Evolutionary conservation across 2,888 invertebrate species (phyloP).

Genomic region (Barypeithes pellucidus): DNA sequence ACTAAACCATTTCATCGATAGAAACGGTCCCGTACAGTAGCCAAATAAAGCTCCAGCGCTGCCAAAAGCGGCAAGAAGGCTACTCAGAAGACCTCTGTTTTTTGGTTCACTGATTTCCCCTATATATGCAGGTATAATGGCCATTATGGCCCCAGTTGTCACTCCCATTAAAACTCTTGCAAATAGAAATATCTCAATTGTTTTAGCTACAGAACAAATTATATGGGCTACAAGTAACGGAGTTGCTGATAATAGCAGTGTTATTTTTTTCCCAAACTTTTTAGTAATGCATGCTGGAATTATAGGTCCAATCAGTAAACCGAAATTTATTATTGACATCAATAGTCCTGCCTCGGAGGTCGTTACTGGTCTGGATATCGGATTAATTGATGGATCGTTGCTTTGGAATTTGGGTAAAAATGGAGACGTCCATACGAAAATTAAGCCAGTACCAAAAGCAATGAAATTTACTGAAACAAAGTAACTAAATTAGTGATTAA

Average conservation of each 20-base stretch:
- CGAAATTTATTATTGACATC: slow-evolving; percentile 45
- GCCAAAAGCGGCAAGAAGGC: not conserved
- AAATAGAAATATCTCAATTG: slow-evolving; percentile 50
- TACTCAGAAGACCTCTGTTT: slow-evolving; percentile 44
- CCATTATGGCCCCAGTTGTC: slow-evolving; percentile 44
- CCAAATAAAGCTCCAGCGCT: slow-evolving; percentile 18
- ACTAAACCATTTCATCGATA: slow-evolving; percentile 44
- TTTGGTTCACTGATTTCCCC: slow-evolving; percentile 52
- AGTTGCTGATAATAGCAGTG: slow-evolving; percentile 45
- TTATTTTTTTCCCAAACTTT: slow-evolving; percentile 50
- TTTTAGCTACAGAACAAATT: slow-evolving; percentile 44
- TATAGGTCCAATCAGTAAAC: slow-evolving; percentile 51
- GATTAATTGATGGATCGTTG: slow-evolving; percentile 25
- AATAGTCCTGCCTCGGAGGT: slow-evolving; percentile 40
- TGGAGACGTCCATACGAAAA: slow-evolving; percentile 51
- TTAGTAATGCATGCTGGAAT: slow-evolving; percentile 41
- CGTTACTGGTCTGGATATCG: slow-evolving; percentile 38
- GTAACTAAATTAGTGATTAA: not conserved
- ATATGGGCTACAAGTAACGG: slow-evolving; percentile 53
- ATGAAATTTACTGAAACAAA: slow-evolving; percentile 46
- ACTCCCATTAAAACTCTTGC: slow-evolving; percentile 56
- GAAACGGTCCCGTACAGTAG: slow-evolving; percentile 38
- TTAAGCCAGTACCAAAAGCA: slow-evolving; percentile 36
- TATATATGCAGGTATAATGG: slow-evolving; percentile 53
- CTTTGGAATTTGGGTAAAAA: slow-evolving; percentile 47